Conservation (phyloP, 1,140 invertebrate genomes). For the Cheumatopsyche charites region DNA sequence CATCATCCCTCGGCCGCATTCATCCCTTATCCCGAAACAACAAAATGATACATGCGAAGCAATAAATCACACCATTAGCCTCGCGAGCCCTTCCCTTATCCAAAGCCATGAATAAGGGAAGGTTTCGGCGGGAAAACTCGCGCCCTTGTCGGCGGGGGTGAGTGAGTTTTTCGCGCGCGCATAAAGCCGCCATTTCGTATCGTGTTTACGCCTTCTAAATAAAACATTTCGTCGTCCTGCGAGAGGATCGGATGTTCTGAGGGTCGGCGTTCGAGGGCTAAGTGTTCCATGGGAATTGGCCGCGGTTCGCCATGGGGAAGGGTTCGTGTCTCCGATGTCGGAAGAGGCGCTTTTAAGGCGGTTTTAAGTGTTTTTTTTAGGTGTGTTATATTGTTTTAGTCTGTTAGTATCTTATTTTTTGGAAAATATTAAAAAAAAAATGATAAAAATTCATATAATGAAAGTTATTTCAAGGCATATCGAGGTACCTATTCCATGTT, state of each 20-base stretch:
- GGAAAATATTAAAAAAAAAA: too few species aligned
- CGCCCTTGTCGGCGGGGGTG: neutral
- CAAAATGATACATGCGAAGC: slow-evolving; percentile 31
- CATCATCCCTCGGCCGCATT: slow-evolving; percentile 7
- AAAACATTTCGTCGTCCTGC: slow-evolving; percentile 36
- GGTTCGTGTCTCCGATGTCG: too few species aligned
- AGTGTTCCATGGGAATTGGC: too few species aligned
- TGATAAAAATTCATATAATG: too few species aligned
- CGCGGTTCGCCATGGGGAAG: too few species aligned
- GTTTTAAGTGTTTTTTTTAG: too few species aligned
- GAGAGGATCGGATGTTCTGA: neutral
- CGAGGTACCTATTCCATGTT: too few species aligned
- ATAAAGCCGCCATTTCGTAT: slow-evolving; percentile 42
- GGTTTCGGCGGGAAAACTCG: neutral
- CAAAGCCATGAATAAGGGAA: neutral
- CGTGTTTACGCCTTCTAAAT: slow-evolving; percentile 41
- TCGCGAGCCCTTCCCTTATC: slow-evolving; percentile 19
- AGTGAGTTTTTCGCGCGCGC: slow-evolving; percentile 17
- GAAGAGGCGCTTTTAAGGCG: too few species aligned
- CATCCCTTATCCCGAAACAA: slow-evolving; percentile 27
- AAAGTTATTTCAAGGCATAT: too few species aligned
- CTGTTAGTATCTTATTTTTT: too few species aligned
- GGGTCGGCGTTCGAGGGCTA: neutral
- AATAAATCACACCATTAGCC: slow-evolving; percentile 33
- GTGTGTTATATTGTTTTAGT: too few species aligned